Base-by-base conservation (phyloP, 2,113 vertebrate genomes). In the Burhinus bistriatus region DNA sequence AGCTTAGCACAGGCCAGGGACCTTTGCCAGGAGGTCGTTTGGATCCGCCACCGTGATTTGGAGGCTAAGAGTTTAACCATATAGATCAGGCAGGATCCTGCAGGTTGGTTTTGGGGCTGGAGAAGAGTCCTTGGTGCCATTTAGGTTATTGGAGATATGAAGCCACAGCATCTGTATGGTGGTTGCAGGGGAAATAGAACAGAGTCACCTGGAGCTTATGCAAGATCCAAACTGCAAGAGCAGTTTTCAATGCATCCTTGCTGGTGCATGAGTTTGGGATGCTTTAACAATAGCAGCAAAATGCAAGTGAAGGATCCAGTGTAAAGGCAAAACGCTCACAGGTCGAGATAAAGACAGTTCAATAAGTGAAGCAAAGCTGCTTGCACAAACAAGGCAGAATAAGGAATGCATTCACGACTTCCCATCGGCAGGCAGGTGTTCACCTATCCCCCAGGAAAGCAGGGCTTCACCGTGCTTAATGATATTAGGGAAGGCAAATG, bases 221-320 rank as follows among this genome's bases (percentile, higher is more conserved):
- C 19, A 69, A 87, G 59, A 17, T 51, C 6, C 45, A 55, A 9
- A 5, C 26, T 59, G 26, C 32, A 83, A 10, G 1, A 70, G 23
- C 3, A 11, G 17, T 38, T 92, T 47, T 52, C 40, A 89, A 52
- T 32, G 8, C 5, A 0, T 18, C 32, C 45, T 72, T 64, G 68
- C 27, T 52, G 27, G 4, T 34, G 11, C 0, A 0, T 19, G 45
- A 70, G 9, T 42, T 25, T 57, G 40, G 36, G 71, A 40, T 71
- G 58, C 11, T 85, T 36, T 45, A 75, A 34, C 19, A 47, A 29
- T 4, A 36, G 1, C 59, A 70, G 26, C 9, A 61, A 52, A 82
- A 40, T 44, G 18, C 26, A 66, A 87, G 26, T 16, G 11, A 13
- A 45, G 30, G 49, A 77, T 44, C 5, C 30, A 38, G 20, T 9